Conservation (phyloP, 2,888 invertebrate species). For the Lasioglossum calceatum region DNA sequence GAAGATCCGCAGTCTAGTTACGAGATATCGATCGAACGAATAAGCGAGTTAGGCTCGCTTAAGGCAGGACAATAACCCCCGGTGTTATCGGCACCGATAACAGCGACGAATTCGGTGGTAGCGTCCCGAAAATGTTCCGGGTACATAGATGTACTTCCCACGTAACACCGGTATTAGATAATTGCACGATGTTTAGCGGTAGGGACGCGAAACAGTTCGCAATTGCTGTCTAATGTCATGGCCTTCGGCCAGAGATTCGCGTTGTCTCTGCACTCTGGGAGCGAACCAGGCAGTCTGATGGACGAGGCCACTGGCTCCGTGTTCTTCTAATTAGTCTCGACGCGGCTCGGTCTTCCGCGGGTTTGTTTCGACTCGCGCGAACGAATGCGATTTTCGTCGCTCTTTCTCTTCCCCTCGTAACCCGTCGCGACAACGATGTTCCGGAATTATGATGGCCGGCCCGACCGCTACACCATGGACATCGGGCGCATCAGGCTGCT, state of each 20-base stretch:
- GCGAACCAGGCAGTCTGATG: slow-evolving; percentile 43
- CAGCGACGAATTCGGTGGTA: background rate
- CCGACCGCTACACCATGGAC: slow-evolving; percentile 66
- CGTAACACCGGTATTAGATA: slow-evolving; percentile 20
- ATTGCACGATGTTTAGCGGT: slow-evolving; percentile 47
- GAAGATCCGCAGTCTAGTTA: no score
- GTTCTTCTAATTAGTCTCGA: slow-evolving; percentile 72
- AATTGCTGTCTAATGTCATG: slow-evolving; percentile 74
- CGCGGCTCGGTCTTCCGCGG: slow-evolving; percentile 51
- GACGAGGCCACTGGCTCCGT: slow-evolving; percentile 72
- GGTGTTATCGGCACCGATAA: background rate
- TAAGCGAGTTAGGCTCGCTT: background rate
- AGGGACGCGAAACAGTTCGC: slow-evolving; percentile 42
- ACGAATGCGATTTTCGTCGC: slow-evolving; percentile 20
- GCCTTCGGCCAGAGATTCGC: slow-evolving; percentile 78
- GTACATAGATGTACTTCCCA: background rate
- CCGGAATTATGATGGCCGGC: slow-evolving; percentile 72
- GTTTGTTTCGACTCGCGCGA: slow-evolving; percentile 21
- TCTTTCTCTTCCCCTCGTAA: background rate
- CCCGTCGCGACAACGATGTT: slow-evolving; percentile 72
- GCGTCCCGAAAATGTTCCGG: background rate
- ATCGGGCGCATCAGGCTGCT: slow-evolving; percentile 76
- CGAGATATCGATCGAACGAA: background rate
- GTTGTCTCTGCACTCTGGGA: slow-evolving; percentile 37
- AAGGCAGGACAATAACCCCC: background rate